Evolutionary conservation across 2,888 invertebrate species (phyloP).

Genomic region (Alentia gelatinosa): DNA sequence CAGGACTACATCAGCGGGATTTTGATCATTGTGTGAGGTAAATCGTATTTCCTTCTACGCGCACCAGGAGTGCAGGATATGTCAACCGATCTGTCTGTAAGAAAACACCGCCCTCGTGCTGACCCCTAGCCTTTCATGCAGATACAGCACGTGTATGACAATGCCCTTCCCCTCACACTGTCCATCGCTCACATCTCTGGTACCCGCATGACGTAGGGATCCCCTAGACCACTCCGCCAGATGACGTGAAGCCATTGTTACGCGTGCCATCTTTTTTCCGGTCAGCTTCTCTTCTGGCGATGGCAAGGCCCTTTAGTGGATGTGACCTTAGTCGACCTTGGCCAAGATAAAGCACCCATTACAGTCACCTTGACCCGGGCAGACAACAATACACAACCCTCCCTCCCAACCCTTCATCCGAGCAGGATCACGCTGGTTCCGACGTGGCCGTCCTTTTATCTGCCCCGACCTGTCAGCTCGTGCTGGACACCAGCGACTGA

Average conservation of each 20-base stretch:
- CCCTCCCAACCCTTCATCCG: not conserved
- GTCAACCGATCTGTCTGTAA: too few relatives aligned
- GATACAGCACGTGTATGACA: not conserved
- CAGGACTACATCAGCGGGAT: not conserved
- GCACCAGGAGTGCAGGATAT: not conserved
- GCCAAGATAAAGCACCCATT: conserved; percentile 26
- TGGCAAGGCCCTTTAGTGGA: not conserved
- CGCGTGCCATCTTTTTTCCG: not conserved
- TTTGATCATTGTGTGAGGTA: not conserved
- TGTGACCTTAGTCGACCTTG: not conserved
- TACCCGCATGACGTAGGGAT: not conserved
- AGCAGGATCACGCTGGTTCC: not conserved
- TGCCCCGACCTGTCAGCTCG: not conserved
- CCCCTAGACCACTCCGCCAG: not conserved
- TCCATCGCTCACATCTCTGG: not conserved
- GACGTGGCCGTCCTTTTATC: not conserved
- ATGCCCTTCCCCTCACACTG: not conserved
- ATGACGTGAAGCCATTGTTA: not conserved
- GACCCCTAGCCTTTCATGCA: not conserved
- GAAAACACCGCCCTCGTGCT: too few relatives aligned
- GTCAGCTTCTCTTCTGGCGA: not conserved
- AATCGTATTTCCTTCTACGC: not conserved
- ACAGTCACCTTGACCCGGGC: not conserved
- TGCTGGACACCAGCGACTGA: not conserved
- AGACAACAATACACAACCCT: not conserved